Evolutionary conservation across 1,140 invertebrate genomes (phyloP).

Genomic region (Brachystomella parvula): DNA sequence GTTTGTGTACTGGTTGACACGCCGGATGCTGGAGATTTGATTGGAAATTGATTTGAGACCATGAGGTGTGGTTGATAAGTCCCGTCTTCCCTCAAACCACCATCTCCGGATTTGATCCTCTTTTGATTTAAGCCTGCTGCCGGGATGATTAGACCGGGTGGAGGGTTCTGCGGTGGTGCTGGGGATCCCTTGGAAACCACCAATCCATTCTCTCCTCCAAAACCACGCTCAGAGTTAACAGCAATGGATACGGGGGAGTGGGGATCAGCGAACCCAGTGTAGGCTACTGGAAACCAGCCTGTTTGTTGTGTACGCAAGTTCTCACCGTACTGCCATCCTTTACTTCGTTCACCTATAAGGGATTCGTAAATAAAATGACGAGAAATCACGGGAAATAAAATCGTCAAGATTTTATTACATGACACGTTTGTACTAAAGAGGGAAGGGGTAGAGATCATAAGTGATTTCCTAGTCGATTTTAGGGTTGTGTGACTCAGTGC

Average conservation of each 20-base stretch:
- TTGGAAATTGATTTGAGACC: not conserved
- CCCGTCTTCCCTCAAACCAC: too few relatives aligned
- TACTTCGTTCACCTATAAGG: constrained; percentile 62
- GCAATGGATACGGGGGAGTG: constrained; percentile 37
- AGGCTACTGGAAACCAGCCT: constrained; percentile 90
- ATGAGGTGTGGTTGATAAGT: too few relatives aligned
- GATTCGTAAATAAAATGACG: too few relatives aligned
- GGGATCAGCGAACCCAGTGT: constrained; percentile 60
- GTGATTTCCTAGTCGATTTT: too few relatives aligned
- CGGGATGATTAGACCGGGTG: constrained; percentile 37
- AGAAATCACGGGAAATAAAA: not conserved
- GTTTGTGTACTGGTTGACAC: not conserved
- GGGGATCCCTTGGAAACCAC: constrained; percentile 42
- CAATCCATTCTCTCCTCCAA: not conserved
- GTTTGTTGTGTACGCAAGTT: constrained; percentile 78
- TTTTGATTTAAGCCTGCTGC: not conserved
- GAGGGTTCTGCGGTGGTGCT: constrained; percentile 47
- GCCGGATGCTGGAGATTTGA: constrained; percentile 18
- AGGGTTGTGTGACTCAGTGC: too few relatives aligned
- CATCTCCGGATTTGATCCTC: not conserved
- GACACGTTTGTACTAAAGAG: too few relatives aligned
- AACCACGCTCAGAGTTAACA: constrained; percentile 11
- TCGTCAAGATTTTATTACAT: not conserved
- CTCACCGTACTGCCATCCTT: constrained; percentile 92
- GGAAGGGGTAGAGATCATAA: too few relatives aligned